Base-by-base conservation (phyloP, 2,888 invertebrate species). In the Syrista parreyssii region DNA sequence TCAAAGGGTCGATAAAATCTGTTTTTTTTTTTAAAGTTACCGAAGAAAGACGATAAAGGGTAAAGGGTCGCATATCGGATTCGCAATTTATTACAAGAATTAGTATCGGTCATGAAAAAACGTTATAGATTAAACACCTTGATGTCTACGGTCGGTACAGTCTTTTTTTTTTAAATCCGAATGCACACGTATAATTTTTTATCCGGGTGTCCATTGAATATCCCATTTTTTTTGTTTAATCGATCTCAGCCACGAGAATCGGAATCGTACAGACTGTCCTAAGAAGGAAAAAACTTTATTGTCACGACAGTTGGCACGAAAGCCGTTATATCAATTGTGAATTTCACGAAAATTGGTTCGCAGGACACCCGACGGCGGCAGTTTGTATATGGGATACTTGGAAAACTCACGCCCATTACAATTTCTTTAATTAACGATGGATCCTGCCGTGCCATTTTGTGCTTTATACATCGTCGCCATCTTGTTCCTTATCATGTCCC, bases 271-370 rank as follows among this genome's bases (percentile, higher is more conserved):
- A 23, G 23, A 55, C 55, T 76, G 79, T 79, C 75, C 78, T 78
- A 82, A 80, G 76, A 74, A 80, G 76, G 77, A 81, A 81, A 77
- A 82, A 79, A 84, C 83, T 84, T 84, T 87, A 87, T 86, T 87
- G 86, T 87, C 87, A 80, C 79, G 82, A 78, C 80, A 83, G 87
- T 87, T 87, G 87, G 87, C 87, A 87, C 86, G 83, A 81, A 82
- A 82, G 75, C 74, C 55, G 23, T 9, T 55, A 55, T 55, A 55
- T 6, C 55, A 55, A 23, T 55, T 55, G 55, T 55, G 23, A 55
- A 55, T 55, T 55, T 55, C 15, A 55, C 9, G 23, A 55, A 55
- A 55, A 55, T 55, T 23, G 55, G 23, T 55, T 55, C 23, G 23
- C 55, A 23, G 55, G 55, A 23, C 55, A 55, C 55, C 55, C 23